Percentiles rank a stretch among this genome's conserved stretches.
Conservation (phyloP, 2,113 vertebrate genomes). For the Festucalex cinctus region DNA sequence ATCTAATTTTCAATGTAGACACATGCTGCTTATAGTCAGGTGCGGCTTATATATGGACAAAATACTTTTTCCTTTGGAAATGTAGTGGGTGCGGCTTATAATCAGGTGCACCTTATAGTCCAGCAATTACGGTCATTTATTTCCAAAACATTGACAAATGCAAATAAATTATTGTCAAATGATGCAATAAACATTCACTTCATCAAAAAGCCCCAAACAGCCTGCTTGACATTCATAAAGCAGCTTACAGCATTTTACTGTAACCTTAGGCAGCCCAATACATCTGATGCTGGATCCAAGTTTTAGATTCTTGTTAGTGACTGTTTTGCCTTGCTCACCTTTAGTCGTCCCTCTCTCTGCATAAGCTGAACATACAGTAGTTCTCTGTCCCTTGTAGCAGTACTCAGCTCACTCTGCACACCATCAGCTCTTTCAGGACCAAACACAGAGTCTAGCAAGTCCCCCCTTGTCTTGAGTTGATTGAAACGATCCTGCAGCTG, state of each 20-base stretch:
- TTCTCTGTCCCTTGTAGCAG: slow-evolving; percentile 75
- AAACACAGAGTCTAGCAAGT: slow-evolving; percentile 77
- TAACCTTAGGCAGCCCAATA: background rate
- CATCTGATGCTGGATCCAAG: background rate
- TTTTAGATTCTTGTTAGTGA: background rate
- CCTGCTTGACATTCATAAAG: background rate
- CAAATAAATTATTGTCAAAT: too few relatives aligned
- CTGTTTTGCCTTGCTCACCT: slow-evolving; percentile 63
- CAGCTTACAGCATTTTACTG: background rate
- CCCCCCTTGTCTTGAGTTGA: slow-evolving; percentile 74
- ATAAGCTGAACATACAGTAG: slow-evolving; percentile 78
- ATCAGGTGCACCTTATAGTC: too few relatives aligned
- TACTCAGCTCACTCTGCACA: slow-evolving; percentile 71
- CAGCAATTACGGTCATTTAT: too few relatives aligned
- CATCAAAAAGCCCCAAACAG: background rate
- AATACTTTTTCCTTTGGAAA: too few relatives aligned
- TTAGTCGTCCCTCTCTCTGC: slow-evolving; percentile 79
- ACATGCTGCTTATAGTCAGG: too few relatives aligned
- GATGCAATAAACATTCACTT: background rate
- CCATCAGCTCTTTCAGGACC: slow-evolving; percentile 70
- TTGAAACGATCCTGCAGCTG: slow-evolving; percentile 79
- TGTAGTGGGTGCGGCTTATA: too few relatives aligned
- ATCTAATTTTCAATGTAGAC: too few relatives aligned
- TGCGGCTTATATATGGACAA: too few relatives aligned
- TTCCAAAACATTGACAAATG: too few relatives aligned